phyloP scores from a whole-genome alignment of 2,888 invertebrate genomes.

The Nebria salina region DNA sequence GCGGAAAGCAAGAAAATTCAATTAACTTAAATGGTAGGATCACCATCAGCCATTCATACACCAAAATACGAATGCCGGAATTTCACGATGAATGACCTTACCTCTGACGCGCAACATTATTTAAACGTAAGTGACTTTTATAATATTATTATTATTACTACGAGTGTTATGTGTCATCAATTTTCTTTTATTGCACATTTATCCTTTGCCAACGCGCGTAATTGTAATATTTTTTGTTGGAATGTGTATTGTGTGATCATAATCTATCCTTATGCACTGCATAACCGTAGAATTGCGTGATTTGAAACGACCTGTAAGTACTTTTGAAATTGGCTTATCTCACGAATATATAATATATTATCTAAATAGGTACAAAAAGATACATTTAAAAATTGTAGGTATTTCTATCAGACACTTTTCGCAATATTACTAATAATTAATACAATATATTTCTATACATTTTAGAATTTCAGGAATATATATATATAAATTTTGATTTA shows the following conservation, averaged over 20 bases:
- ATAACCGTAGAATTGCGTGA: constrained; percentile 1
- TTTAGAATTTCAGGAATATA: too few species aligned
- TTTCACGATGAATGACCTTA: constrained; percentile 17
- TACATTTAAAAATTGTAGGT: background rate
- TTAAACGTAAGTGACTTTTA: background rate
- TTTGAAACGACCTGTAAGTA: background rate
- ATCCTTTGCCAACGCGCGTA: background rate
- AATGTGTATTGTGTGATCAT: background rate
- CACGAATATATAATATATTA: background rate
- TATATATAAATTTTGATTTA: too few species aligned
- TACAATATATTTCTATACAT: too few species aligned
- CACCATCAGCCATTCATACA: constrained; percentile 4
- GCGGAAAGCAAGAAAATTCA: constrained; percentile 19
- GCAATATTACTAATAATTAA: too few species aligned
- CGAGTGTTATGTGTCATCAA: constrained; percentile 19
- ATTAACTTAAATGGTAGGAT: constrained; percentile 23
- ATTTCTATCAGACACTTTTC: too few species aligned
- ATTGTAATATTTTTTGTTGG: background rate
- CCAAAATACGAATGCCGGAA: constrained; percentile 15
- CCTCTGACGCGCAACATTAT: background rate
- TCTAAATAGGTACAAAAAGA: background rate
- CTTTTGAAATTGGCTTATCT: background rate
- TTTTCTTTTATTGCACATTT: constrained; percentile 35
- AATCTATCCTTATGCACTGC: background rate
- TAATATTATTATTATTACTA: constrained; percentile 14